These are phyloP conservation scores for Petrocephalus sullivani DNA, from an alignment of 2,797 vertebrate genomes.

Conservation along the genomic window DNA sequence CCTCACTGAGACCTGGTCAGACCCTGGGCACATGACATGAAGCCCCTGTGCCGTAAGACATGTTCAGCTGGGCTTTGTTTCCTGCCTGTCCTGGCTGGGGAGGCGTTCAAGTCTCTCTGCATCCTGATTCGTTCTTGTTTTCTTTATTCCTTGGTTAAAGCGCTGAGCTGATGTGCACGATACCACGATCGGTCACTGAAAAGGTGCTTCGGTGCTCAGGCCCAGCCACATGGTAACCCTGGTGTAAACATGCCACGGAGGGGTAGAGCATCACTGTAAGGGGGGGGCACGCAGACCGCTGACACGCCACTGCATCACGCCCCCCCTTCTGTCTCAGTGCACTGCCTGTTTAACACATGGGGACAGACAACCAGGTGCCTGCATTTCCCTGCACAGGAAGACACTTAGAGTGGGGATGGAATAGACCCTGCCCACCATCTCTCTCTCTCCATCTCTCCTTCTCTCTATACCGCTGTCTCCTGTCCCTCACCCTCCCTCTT, in stretches of 20 bases:
- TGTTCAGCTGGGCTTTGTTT: background rate
- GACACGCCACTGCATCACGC: background rate
- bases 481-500: background rate
- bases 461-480: background rate
- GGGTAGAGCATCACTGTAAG: background rate
- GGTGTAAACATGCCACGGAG: background rate
- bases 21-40: background rate
- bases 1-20: background rate
- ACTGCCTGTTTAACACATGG: slow-evolving; percentile 41
- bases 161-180: background rate
- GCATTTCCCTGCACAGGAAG: slow-evolving; percentile 19
- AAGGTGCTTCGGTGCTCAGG: background rate
- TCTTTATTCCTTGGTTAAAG: background rate
- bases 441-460: background rate
- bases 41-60: background rate
- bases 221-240: background rate
- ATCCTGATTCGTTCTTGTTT: background rate
- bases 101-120: background rate
- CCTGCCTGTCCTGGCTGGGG: background rate
- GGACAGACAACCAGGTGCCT: slow-evolving; percentile 18
- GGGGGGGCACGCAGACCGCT: background rate
- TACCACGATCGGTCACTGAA: background rate
- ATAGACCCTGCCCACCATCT: slow-evolving; percentile 19
- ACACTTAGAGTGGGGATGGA: slow-evolving; percentile 42
- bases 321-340: background rate